Base-by-base conservation (phyloP, 2,113 vertebrate species). In the Salvelinus namaycush region DNA sequence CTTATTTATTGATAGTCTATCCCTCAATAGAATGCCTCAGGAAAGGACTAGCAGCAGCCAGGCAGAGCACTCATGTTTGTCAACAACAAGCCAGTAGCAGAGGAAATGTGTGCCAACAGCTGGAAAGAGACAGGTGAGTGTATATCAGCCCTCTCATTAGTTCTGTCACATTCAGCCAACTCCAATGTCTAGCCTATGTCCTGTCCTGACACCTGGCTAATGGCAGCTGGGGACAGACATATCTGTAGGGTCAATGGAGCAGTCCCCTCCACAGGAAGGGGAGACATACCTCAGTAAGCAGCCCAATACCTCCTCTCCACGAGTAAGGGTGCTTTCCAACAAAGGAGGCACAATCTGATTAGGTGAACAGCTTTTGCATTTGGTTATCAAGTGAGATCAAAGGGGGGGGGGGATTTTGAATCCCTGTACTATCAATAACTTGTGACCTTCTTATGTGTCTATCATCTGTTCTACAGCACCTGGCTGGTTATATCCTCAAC, bases 91-190 rank as follows among this genome's bases (percentile, higher is more conserved):
- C 62, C 44, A 81, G 71, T 70, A 74, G 24, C 79, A 70, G n/a
- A 67, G 73, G 78, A 67, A 77, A 73, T 67, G 9, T 66, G 62
- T 74, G 74, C 79, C 80, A 62, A 64, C 75, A 51, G 49, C 69
- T n/a, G 68, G 39, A 16, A 20, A 59, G 29, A 68, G 9, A 73
- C 51, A 54, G 51, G 11, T 65, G 76, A 68, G 31, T 29, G 16
- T 6, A 1, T 11, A 49, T 31, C 67, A 34, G 51, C 29, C 54
- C n/a, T 68, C 62, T 73, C 71, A 70, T 77, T 73, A 70, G 57
- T 29, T 59, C 12, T 54, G 26, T 31, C 39, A 18, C 51, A 16
- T 54, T 54, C 51, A 54, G 51, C 12, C 59, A 62, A 22, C 54
- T 57, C 18, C 54, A 20, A 24, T 62, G 18, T 24, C 6, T 22